A percentile compares a stretch with the other conserved stretches of the same genome.
phyloP scores from a whole-genome alignment of 2,888 invertebrate species.

The Argyresthia goedartella region DNA sequence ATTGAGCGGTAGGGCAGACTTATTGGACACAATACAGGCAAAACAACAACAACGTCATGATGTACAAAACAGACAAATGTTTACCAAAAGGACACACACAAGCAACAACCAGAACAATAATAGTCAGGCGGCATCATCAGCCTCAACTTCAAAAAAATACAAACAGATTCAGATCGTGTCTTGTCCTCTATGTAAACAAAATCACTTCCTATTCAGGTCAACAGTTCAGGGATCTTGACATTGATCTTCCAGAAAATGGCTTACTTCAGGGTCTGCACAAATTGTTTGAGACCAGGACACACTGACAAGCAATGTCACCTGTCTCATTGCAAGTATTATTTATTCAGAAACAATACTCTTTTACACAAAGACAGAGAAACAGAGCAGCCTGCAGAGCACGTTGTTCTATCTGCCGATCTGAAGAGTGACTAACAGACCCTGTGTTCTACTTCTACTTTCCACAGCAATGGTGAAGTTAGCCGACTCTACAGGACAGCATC shows the following conservation, averaged over 20 bases:
- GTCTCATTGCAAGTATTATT: constrained; percentile 15
- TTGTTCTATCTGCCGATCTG: constrained; percentile 4
- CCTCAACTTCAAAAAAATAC: neutral
- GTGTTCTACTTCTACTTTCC: constrained; percentile 13
- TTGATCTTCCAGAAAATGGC: constrained; percentile 3
- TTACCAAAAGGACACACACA: neutral
- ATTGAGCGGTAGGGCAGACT: neutral
- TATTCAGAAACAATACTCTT: neutral
- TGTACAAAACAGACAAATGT: neutral
- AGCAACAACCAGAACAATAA: neutral
- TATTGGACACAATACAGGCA: neutral
- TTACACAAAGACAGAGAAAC: constrained; percentile 4
- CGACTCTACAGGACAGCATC: constrained; percentile 10
- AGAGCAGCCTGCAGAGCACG: neutral
- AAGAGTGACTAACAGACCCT: neutral
- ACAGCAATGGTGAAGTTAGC: constrained; percentile 15
- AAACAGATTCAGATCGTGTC: no score
- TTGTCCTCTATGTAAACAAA: neutral
- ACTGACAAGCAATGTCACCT: constrained; percentile 9
- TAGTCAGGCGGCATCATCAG: neutral
- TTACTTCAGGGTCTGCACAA: constrained; percentile 9
- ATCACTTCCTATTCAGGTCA: constrained; percentile 6
- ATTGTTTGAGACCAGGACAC: constrained; percentile 9
- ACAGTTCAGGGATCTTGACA: constrained; percentile 6
- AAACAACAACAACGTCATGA: neutral